phyloP scores from a whole-genome alignment of 2,888 invertebrate species.

The Tipula vernalis region DNA sequence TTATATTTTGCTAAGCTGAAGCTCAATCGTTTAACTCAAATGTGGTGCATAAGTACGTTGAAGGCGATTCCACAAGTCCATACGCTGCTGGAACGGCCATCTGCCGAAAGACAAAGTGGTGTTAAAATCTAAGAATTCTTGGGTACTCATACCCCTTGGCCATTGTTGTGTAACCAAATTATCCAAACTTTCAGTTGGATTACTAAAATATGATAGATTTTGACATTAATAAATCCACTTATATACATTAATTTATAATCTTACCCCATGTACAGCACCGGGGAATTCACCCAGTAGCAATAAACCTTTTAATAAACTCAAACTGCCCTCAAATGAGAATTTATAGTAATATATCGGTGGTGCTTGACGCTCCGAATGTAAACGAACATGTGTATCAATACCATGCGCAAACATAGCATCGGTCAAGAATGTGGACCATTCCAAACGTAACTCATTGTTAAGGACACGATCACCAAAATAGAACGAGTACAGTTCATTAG shows the following conservation, averaged over 20 bases:
- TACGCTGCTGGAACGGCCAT: conserved; percentile 37
- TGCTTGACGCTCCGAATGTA: conserved; percentile 13
- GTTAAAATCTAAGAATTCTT: conserved; percentile 37
- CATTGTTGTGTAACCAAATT: conserved; percentile 27
- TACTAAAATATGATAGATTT: background rate
- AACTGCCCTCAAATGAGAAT: conserved; percentile 15
- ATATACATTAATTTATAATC: too few species aligned
- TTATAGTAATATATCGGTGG: conserved; percentile 15
- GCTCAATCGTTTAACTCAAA: background rate
- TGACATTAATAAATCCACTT: too few species aligned
- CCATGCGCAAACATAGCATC: conserved; percentile 15
- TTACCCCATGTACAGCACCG: conserved; percentile 32
- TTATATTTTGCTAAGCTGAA: too few species aligned
- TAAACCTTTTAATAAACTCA: conserved; percentile 14
- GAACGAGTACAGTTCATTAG: conserved; percentile 12
- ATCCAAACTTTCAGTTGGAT: background rate
- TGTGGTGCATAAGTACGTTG: conserved; percentile 1
- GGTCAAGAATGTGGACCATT: conserved; percentile 13
- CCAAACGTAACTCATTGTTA: background rate
- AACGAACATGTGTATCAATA: conserved; percentile 14
- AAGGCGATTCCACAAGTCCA: conserved; percentile 36
- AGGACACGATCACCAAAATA: conserved; percentile 14
- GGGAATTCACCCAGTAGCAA: conserved; percentile 11
- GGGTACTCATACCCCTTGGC: conserved; percentile 33
- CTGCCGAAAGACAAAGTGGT: conserved; percentile 37